Base-by-base conservation (phyloP, 2,113 vertebrate genomes). In the Neotragus moschatus region DNA sequence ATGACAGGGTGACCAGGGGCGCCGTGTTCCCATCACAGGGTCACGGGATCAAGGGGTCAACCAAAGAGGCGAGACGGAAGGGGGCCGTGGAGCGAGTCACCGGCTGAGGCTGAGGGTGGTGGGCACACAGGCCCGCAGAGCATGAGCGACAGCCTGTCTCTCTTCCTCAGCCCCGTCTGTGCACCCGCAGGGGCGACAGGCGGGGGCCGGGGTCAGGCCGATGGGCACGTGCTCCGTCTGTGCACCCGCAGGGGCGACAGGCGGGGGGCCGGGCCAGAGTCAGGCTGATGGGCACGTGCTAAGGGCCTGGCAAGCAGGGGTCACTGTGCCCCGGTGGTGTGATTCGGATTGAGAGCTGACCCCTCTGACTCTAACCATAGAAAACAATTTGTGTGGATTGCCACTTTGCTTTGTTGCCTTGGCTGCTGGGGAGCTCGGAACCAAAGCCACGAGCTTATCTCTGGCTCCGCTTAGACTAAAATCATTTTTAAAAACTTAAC, bases 221-320 rank as follows among this genome's bases (percentile, higher is more conserved):
- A 28, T 0, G 15, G 26, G n/a, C 9, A 2, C 0, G 10, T 56
- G 53, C 79, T 39, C 45, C 12, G 4, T 43, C 6, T 16, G 28
- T 11, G 0, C 8, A 6, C 47, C 14, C 8, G 5, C 26, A 5
- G 66, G 36, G 56, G 63, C 5, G 25, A n/a, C 25, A 30, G 7
- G 17, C 7, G 0, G 3, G 36, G 23, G 70, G 0, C 33, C 10
- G 25, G 81, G 7, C 21, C 1, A 0, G 33, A 23, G 17, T 26
- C 47, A 28, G 75, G 61, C 33, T 0, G 0, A 28, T 0, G 15
- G 26, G n/a, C 9, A 2, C 0, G 10, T 56, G 53, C 79, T 39
- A 11, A 23, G 43, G 45, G 43, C 39, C 45, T 26, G 30, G 87
- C 26, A 19, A 3, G 10, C 3, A 33, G 30, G 25, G 25, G 5